Percentiles rank a stretch among this genome's conserved stretches.
Evolutionary conservation across 2,113 vertebrate genomes (phyloP).

Genomic region (Takifugu flavidus): DNA sequence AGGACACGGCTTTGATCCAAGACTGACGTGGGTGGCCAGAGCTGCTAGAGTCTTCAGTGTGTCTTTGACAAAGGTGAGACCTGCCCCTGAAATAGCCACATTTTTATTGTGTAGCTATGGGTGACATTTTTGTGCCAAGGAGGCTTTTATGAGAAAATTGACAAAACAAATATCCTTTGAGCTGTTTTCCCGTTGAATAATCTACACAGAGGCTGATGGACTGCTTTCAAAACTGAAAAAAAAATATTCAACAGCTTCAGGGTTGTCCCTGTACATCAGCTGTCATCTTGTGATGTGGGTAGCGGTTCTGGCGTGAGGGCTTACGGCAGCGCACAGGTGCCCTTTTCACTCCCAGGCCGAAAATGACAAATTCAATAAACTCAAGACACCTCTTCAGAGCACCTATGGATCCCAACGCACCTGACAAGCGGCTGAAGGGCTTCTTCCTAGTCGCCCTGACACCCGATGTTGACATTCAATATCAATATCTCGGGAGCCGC

Average conservation of each 20-base stretch:
- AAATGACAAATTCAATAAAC: slow-evolving; percentile 79
- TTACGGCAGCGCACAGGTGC: slow-evolving; percentile 68
- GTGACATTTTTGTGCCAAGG: slow-evolving; percentile 35
- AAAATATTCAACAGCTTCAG: slow-evolving; percentile 43
- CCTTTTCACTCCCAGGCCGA: slow-evolving; percentile 68
- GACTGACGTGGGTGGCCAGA: slow-evolving; percentile 58
- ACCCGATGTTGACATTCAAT: slow-evolving; percentile 46
- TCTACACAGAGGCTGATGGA: slow-evolving; percentile 43
- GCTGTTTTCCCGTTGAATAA: slow-evolving; percentile 61
- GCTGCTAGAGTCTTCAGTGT: slow-evolving; percentile 26
- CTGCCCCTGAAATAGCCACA: slow-evolving; percentile 34
- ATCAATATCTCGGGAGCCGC: slow-evolving; percentile 53
- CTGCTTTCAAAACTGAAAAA: slow-evolving; percentile 39
- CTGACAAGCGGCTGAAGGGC: slow-evolving; percentile 74
- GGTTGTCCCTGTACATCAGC: slow-evolving; percentile 60
- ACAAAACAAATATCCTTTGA: slow-evolving; percentile 59
- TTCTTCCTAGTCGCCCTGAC: slow-evolving; percentile 58
- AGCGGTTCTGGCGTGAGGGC: slow-evolving; percentile 35
- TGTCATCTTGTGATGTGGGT: slow-evolving; percentile 65
- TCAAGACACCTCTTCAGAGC: slow-evolving; percentile 58
- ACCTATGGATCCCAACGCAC: slow-evolving; percentile 63
- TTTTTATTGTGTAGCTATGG: slow-evolving; percentile 44
- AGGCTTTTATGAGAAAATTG: slow-evolving; percentile 59
- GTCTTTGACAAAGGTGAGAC: slow-evolving; percentile 30
- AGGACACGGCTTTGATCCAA: slow-evolving; percentile 45